Evolutionary conservation across 2,113 vertebrate species (phyloP).

Genomic region (Triplophysa rosa): DNA sequence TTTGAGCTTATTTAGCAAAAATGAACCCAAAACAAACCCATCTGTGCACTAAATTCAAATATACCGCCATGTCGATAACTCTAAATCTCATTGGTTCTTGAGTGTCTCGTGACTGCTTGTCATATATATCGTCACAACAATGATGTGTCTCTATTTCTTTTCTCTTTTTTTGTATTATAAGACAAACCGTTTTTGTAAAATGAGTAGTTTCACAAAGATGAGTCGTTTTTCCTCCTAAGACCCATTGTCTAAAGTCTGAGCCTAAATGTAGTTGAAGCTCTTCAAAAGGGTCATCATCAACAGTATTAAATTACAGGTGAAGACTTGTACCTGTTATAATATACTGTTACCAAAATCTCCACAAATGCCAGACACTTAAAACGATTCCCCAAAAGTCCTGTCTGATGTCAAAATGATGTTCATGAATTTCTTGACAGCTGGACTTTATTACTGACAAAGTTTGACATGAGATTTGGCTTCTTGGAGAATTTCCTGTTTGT

Average conservation of each 20-base stretch:
- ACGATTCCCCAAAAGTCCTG: background rate
- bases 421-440: background rate
- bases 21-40: too few species aligned
- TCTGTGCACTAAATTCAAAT: too few species aligned
- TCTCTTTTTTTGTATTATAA: background rate
- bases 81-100: too few species aligned
- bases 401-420: background rate
- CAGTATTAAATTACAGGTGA: background rate
- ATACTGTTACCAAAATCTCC: background rate
- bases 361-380: background rate
- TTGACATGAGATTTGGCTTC: background rate
- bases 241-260: background rate
- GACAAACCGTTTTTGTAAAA: background rate
- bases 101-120: too few species aligned
- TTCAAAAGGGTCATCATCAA: slow-evolving; percentile 8
- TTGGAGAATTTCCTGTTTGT: background rate
- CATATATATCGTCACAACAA: too few species aligned
- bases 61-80: too few species aligned
- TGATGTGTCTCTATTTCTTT: background rate
- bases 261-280: background rate
- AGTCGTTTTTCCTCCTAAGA: background rate
- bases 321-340: background rate
- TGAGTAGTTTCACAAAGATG: background rate
- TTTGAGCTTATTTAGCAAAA: too few species aligned
- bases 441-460: background rate